Conservation (phyloP, 2,113 vertebrate species). For the Ptychochromis oligacanthus region DNA sequence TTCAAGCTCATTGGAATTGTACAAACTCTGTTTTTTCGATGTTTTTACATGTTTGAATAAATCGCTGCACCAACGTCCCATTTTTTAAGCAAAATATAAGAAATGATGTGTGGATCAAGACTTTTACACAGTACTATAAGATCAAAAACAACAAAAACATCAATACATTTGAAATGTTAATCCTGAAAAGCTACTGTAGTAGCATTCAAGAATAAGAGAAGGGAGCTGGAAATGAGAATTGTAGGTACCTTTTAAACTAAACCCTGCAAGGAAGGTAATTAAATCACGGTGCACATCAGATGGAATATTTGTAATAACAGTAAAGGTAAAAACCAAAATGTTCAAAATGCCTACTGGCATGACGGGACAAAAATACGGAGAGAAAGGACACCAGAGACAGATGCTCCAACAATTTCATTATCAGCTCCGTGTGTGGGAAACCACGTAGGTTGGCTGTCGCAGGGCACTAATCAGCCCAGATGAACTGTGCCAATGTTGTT, state of each 20-base stretch:
- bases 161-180: no score
- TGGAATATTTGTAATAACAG: neutral
- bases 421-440: slow-evolving; percentile 61
- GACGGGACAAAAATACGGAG: neutral
- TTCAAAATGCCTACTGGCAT: neutral
- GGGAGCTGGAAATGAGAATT: no score
- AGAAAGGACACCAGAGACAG: slow-evolving; percentile 41
- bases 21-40: no score
- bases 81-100: no score
- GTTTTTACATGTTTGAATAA: no score
- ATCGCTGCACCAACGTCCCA: no score
- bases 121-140: no score
- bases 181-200: no score
- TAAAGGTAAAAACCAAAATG: neutral
- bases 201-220: no score
- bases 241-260: neutral
- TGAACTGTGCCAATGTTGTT: slow-evolving; percentile 24
- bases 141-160: no score
- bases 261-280: neutral
- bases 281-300: neutral
- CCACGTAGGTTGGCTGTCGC: slow-evolving; percentile 20
- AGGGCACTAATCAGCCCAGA: slow-evolving; percentile 41
- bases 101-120: no score
- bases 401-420: slow-evolving; percentile 67
- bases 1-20: no score